Conservation (phyloP, 2,797 vertebrate genomes). For the Acanthopagrus latus region DNA sequence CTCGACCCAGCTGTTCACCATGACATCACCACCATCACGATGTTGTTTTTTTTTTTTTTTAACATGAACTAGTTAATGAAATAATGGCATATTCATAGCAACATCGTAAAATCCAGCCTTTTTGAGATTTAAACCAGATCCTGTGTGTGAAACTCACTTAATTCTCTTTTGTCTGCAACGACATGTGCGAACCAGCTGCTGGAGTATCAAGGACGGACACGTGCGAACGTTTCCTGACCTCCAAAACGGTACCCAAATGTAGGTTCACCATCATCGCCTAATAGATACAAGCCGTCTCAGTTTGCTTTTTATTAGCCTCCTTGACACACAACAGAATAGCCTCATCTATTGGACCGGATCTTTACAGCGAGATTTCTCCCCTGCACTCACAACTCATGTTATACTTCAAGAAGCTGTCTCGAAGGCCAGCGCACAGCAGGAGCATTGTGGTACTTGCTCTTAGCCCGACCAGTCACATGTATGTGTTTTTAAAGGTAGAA, state of each 20-base stretch:
- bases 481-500: slow-evolving; percentile 17
- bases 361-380: slow-evolving; percentile 19
- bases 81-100: neutral
- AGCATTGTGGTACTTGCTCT: slow-evolving; percentile 7
- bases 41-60: slow-evolving; percentile 13
- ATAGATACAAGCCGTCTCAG: slow-evolving; percentile 60
- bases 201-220: slow-evolving; percentile 65
- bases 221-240: slow-evolving; percentile 70
- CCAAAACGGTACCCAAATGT: slow-evolving; percentile 61
- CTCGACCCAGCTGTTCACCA: slow-evolving; percentile 18
- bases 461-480: slow-evolving; percentile 26
- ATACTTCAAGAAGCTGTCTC: slow-evolving; percentile 11
- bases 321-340: slow-evolving; percentile 16
- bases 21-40: slow-evolving; percentile 11
- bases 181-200: slow-evolving; percentile 80
- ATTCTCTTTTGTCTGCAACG: slow-evolving; percentile 39
- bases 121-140: slow-evolving; percentile 15
- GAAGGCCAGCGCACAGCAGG: slow-evolving; percentile 13
- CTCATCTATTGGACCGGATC: slow-evolving; percentile 1
- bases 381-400: slow-evolving; percentile 15
- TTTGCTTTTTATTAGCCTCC: slow-evolving; percentile 48
- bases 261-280: slow-evolving; percentile 50
- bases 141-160: slow-evolving; percentile 38
- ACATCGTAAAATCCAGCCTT: neutral
- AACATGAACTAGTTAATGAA: neutral